A percentile compares a stretch with the other conserved stretches of the same genome.
These are phyloP conservation scores for Lophura nycthemera DNA, from an alignment of 2,113 vertebrate species.

Conservation along the genomic window DNA sequence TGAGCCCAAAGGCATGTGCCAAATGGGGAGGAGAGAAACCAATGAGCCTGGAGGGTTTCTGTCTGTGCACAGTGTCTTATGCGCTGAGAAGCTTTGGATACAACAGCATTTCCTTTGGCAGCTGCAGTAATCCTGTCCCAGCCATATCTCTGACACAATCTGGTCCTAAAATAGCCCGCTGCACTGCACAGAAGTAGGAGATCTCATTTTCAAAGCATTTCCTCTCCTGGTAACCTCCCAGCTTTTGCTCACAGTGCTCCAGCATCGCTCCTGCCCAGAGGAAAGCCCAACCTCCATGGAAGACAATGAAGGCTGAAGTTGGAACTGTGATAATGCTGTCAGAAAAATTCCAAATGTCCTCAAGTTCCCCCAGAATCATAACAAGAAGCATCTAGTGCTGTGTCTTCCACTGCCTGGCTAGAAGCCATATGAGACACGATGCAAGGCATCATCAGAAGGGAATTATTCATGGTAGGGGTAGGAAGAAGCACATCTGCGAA, in stretches of 20 bases:
- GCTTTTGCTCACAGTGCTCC: slow-evolving; percentile 38
- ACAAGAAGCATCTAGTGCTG: background rate
- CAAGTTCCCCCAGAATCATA: background rate
- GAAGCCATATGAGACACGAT: background rate
- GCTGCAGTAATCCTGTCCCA: background rate
- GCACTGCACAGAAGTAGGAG: slow-evolving; percentile 37
- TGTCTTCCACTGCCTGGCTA: background rate
- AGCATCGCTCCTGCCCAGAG: background rate
- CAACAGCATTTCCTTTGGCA: slow-evolving; percentile 30
- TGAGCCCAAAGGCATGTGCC: background rate
- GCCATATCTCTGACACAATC: slow-evolving; percentile 24
- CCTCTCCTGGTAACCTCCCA: slow-evolving; percentile 46
- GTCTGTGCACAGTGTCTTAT: background rate
- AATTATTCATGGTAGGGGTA: background rate
- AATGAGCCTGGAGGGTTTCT: background rate
- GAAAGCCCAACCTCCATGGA: background rate
- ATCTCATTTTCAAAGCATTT: slow-evolving; percentile 71
- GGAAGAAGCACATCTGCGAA: background rate
- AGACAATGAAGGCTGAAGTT: background rate
- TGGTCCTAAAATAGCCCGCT: slow-evolving; percentile 57
- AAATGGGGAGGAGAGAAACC: background rate
- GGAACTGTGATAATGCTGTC: background rate
- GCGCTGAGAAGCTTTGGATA: background rate
- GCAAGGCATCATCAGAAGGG: background rate
- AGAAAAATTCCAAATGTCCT: background rate